Base-by-base conservation (phyloP, 2,797 vertebrate genomes). In the Melanogrammus aeglefinus region DNA sequence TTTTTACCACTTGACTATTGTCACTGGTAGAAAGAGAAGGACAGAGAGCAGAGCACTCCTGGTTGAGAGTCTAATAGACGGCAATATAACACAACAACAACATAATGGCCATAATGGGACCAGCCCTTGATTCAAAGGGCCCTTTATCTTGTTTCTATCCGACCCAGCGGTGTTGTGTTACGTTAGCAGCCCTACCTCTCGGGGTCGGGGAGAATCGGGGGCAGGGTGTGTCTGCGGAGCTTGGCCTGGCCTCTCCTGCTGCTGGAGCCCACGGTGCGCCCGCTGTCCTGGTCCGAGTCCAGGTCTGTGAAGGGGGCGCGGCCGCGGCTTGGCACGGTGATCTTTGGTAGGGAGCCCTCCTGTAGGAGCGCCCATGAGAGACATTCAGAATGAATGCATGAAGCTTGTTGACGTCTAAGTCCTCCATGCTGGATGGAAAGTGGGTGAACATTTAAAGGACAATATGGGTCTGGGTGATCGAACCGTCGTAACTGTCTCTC, bases 201-300 rank as follows among this genome's bases (percentile, higher is more conserved):
- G 1, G 85, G 74, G 76, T 93, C 92, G 0, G 90, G 91, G 38
- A 93, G 78, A 29, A 97, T 95, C 1, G 94, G 94, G 0, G 96
- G 97, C 71, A 98, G 82, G n/a, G 89, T 89, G 83, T 94, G 90
- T 75, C 86, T 82, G 0, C 92, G 92, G 9, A 88, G 83, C 80
- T 92, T 95, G 38, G 83, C 84, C 13, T 83, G 92, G 2, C 83
- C 85, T 77, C 69, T 83, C 72, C 91, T 93, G 82, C 84, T 91
- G 0, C 96, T 94, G 0, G 92, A 87, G 73, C 87, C 92, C 88
- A 92, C 76, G 0, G 91, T 95, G 79, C 92, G 90, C 27, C 93
- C 77, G 0, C 94, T 96, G 84, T 96, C 96, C 86, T 92, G 94
- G 85, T 97, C 96, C 0, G 95, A 96, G 85, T 96, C 96, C 0